Evolutionary conservation across 1,140 invertebrate species (phyloP), one percentile per base, ranked within the genome.

Genomic region (Drosophila orosa): DNA sequence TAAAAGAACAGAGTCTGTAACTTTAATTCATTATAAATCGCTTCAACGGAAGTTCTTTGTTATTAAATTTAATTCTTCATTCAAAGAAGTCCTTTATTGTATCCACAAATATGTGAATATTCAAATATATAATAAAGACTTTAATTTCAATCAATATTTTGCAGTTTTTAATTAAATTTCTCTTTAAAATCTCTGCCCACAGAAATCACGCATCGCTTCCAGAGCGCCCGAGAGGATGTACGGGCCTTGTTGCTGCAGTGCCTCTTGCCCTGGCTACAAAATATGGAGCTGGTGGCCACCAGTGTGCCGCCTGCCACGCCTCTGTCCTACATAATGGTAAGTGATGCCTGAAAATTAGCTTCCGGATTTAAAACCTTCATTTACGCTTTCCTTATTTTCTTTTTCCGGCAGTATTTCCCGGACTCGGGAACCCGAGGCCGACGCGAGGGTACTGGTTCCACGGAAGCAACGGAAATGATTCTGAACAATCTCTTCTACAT

Each of bases 391-490:
- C 35, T 40, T 58, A 47, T 59, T 27, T 65, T 10, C 8, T 5
- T 39, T 35, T 75, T 50, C 71, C 29, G 19, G 57, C 78, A 96
- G 95, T 96, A 96, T 92, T 96, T 96, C 84, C 93, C 95, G 55
- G 96, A 97, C 67, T 94, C 94, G 12, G 94, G 94, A 1, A 93
- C 95, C 8, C 94, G 94, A 13, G 93, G 94, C 3, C 93, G 96
- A 7, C 94, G 96, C 56, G 98, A 98, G 93, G 98, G 98, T 0
- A 99, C 98, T 95, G 98, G 98, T 19, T 99, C 98, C 1, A 97
- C 97, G 0, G 98, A 99, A 93, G 98, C 98, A n/a, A 99, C 99
- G 1, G 98, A 99, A 93, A 99, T 99, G 97, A 97, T 99, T 19
- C 94, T 99, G 22, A 99, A 99, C 92, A 99, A 99, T 93, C 95